Conservation (phyloP, 2,888 invertebrate genomes). For the Calameuta idolon region DNA sequence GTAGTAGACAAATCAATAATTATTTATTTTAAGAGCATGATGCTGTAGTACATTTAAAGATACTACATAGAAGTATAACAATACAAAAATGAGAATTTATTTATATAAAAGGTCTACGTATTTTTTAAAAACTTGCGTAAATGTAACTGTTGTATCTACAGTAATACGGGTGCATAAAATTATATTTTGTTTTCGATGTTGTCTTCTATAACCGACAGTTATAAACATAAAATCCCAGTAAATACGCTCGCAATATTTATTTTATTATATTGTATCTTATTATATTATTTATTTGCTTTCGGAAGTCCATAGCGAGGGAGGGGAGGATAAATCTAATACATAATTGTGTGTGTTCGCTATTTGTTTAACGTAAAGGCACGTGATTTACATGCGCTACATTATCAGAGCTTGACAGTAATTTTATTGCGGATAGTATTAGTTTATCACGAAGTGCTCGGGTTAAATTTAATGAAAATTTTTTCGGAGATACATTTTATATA, state of each 20-base stretch:
- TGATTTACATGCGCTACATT: background rate
- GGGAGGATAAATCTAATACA: background rate
- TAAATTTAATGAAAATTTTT: background rate
- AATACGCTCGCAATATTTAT: background rate
- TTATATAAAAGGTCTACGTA: background rate
- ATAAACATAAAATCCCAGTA: background rate
- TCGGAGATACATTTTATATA: background rate
- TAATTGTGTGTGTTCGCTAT: background rate
- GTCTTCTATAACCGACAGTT: background rate
- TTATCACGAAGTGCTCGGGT: background rate
- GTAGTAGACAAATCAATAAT: background rate
- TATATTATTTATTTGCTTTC: background rate
- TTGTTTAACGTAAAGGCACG: background rate
- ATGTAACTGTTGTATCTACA: background rate
- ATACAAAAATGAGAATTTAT: background rate
- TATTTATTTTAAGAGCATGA: background rate
- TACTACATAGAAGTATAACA: background rate
- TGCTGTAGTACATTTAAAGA: background rate
- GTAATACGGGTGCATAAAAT: background rate
- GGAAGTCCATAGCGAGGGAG: background rate
- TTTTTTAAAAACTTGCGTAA: background rate
- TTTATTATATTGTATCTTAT: background rate
- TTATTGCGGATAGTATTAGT: background rate
- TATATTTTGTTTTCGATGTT: background rate
- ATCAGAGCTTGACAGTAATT: too few species aligned